Base-by-base conservation (phyloP, 2,113 vertebrate species). In the Tupaia tana region DNA sequence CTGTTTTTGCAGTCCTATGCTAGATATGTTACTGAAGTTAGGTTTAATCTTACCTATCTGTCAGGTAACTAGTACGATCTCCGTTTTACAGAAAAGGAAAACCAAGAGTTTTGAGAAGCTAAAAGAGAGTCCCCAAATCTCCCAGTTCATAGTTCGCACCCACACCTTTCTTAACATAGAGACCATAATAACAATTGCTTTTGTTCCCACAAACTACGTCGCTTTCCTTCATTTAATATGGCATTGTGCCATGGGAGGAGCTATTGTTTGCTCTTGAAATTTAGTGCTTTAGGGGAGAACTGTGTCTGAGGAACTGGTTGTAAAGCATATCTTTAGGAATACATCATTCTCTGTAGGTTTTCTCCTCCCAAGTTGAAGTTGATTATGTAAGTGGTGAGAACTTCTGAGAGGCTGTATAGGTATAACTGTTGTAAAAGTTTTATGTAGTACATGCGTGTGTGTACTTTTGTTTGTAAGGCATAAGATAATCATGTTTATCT, bases 161-260 rank as follows among this genome's bases (percentile, higher is more conserved):
- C 9, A 2, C 59, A 12, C 63, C 16, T 91, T 69, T 61, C 56
- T 59, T 78, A 34, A 7, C 64, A 4, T 78, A 78, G 78, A 83
- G 13, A 25, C 20, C 19, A 2, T 13, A 67, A 2, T 13, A 67
- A 24, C 24, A 31, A 5, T 77, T 93, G 73, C 20, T 78, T 70
- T 86, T 79, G 43, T 43, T 25, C 3, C 56, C 18, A 64, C 15
- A 31, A 25, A 54, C 29, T 25, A 2, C 16, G 22, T 70, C 74
- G 24, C 59, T 4, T 89, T 89, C 71, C 16, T 75, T 88, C 77
- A 90, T 78, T 92, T 96, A 79, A 94, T 94, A 92, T 93, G 27
- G 73, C 86, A 10, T 4, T 31, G 27, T 92, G 8, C 77, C 13
- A 19, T 66, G 24, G 43, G 52, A 73, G 64, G 73, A 79, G 79